These are phyloP conservation scores for Eueides isabella DNA, from an alignment of 1,140 invertebrate genomes.

Conservation along the genomic window DNA sequence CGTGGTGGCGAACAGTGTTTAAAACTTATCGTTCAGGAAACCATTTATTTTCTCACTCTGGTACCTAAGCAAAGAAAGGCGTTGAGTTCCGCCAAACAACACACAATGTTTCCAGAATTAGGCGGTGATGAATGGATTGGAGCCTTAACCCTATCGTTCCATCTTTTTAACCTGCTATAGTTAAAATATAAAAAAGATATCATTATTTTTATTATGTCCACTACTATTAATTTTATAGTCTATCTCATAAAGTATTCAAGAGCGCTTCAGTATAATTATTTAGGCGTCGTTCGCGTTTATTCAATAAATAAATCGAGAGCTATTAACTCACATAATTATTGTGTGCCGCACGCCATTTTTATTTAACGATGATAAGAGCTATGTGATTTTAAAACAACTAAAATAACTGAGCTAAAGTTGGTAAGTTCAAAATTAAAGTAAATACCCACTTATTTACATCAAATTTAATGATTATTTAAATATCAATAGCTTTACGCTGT, in stretches of 20 bases:
- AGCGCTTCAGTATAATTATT: constrained; percentile 60
- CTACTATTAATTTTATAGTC: constrained; percentile 34
- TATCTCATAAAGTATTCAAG: constrained; percentile 60
- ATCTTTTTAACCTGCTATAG: background rate
- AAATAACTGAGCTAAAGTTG: constrained; percentile 9
- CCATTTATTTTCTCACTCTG: too few relatives aligned
- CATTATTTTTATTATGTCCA: background rate
- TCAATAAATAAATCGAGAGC: constrained; percentile 58
- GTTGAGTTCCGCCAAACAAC: background rate
- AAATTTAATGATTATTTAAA: too few relatives aligned
- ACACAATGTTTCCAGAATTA: background rate
- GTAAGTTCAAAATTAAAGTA: background rate
- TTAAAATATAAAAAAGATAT: too few relatives aligned
- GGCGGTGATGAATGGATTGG: background rate
- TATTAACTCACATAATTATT: constrained; percentile 56
- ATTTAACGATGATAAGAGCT: constrained; percentile 21
- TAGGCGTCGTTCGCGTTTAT: constrained; percentile 51
- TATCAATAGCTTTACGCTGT: too few relatives aligned
- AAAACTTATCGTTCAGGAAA: too few relatives aligned
- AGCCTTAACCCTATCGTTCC: background rate
- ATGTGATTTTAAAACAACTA: background rate
- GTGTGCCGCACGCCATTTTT: constrained; percentile 39
- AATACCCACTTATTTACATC: too few relatives aligned
- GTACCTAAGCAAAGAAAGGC: background rate
- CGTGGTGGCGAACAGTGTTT: too few relatives aligned